Base-by-base conservation (phyloP, 2,113 vertebrate genomes). In the Epinephelus cyanopodus region DNA sequence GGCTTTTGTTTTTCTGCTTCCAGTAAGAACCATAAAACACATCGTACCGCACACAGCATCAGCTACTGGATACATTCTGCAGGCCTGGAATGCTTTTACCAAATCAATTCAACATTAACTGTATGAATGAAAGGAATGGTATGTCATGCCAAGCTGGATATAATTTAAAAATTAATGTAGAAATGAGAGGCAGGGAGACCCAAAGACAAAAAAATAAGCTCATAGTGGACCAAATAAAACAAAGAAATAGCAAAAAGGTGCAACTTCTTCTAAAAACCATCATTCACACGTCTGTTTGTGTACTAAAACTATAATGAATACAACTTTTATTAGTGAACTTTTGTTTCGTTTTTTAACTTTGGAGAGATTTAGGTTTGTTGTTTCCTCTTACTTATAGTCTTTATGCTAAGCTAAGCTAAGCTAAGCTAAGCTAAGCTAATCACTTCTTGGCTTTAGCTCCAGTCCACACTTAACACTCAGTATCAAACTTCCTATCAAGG, bases 1-100 rank as follows among this genome's bases (percentile, higher is more conserved):
- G 14, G 21, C 50, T 45, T 58, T 33, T 65, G 72, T 81, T 82
- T 62, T 54, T 21, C 54, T 39, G 68, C 62, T 90, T 92, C 83
- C 83, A 18, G 81, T 74, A 76, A 73, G 52, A 71, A 17, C 21
- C 58, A 52, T 63, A 74, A 86, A 86, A 74, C 42, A 61, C 62
- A 45, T 1, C 13, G 0, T 8, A 54, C n/a, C n/a, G 71, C 19
- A 50, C n/a, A 6, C 50, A 39, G 21, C 7, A 39, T 0, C 13
- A 14, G 53, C 27, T 21, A 52, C 21, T 37, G 45, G n/a, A 67
- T 48, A 0, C 50, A 37, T 45, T 11, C 42, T n/a, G 8, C 2
- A 13, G 8, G 9, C 21, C 15, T 39, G 45, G 73, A 64, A 45
- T 29, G 27, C 39, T 62, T 62, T 68, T 56, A 63, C 21, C 39